Percentiles rank a stretch among this genome's conserved stretches.
Conservation (phyloP, 2,113 vertebrate species). For the Callochromis pleurospilus region DNA sequence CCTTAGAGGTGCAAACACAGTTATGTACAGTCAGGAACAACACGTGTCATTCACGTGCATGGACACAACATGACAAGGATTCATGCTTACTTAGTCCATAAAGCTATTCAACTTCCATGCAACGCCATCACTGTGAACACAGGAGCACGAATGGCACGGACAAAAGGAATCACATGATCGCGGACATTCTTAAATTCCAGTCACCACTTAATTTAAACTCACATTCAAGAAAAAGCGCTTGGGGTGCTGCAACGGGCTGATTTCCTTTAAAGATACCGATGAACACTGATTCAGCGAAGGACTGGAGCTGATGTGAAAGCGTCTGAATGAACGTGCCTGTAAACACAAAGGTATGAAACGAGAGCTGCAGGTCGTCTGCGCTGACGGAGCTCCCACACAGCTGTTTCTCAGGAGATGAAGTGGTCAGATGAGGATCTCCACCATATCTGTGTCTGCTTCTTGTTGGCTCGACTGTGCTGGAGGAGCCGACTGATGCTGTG, state of each 20-base stretch:
- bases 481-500: conserved; percentile 11
- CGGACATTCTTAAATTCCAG: neutral
- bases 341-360: neutral
- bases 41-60: neutral
- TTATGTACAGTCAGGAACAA: neutral
- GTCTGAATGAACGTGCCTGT: neutral
- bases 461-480: conserved; percentile 31
- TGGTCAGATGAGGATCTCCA: conserved; percentile 77
- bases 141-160: neutral
- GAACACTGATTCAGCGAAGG: neutral
- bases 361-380: neutral
- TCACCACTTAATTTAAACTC: neutral
- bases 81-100: neutral
- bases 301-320: neutral
- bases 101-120: neutral
- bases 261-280: neutral
- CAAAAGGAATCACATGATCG: neutral
- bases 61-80: neutral
- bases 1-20: neutral
- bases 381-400: neutral
- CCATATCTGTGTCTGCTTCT: conserved; percentile 73
- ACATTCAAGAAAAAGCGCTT: neutral
- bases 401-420: neutral
- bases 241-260: neutral
- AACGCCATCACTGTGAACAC: neutral